Percentiles rank a stretch among this genome's conserved stretches.
Evolutionary conservation across 1,140 invertebrate genomes (phyloP).

Genomic region (Rhyacophila brunnea): DNA sequence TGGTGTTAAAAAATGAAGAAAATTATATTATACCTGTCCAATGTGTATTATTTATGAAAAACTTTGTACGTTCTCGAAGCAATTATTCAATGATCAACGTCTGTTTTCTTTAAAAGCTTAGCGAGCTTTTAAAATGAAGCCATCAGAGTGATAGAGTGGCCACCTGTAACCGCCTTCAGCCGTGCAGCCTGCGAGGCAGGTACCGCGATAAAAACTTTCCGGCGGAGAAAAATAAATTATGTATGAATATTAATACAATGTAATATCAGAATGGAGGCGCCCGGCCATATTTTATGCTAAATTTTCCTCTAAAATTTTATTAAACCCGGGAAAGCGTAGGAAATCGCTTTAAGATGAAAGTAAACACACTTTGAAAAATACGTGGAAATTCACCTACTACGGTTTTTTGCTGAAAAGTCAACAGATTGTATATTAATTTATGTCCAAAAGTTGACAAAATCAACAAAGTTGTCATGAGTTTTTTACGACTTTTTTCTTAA

Average conservation of each 20-base stretch:
- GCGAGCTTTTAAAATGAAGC: slow-evolving; percentile 25
- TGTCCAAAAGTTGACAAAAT: not conserved
- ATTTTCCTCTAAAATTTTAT: slow-evolving; percentile 31
- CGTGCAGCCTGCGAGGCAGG: not conserved
- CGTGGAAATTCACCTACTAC: slow-evolving; percentile 5
- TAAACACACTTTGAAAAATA: slow-evolving; percentile 8
- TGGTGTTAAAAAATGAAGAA: no score
- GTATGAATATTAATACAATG: slow-evolving; percentile 36
- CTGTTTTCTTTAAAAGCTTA: not conserved
- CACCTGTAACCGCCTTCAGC: slow-evolving; percentile 23
- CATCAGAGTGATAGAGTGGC: slow-evolving; percentile 31
- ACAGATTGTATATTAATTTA: slow-evolving; percentile 1
- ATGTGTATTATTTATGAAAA: no score
- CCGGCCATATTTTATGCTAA: slow-evolving; percentile 33
- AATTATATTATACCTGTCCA: no score
- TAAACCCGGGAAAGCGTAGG: slow-evolving; percentile 18
- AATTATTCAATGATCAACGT: no score
- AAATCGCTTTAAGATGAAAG: slow-evolving; percentile 18
- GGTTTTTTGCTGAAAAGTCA: not conserved
- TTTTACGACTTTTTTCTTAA: no score
- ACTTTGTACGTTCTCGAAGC: not conserved
- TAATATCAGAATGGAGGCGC: slow-evolving; percentile 29
- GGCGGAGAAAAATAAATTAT: slow-evolving; percentile 35
- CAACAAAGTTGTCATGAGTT: no score
- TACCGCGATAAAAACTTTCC: slow-evolving; percentile 30